Conservation (phyloP, 1,140 invertebrate genomes). For the Caenorhabditis latens region DNA sequence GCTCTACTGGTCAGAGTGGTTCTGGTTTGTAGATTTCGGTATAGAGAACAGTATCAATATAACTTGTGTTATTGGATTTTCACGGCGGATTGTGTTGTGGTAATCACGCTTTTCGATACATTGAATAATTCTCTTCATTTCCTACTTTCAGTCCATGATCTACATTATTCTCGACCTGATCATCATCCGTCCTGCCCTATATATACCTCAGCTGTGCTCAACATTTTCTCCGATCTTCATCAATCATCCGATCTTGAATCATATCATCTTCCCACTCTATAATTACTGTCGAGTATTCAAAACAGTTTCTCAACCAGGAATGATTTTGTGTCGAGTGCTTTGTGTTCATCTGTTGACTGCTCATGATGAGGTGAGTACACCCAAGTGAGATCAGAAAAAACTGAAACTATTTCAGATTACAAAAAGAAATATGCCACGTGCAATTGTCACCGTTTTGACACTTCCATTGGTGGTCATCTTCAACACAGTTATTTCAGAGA, state of each 20-base stretch:
- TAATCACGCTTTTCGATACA: not conserved
- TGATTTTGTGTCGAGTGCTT: not conserved
- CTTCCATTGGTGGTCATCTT: not conserved
- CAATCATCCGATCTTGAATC: not conserved
- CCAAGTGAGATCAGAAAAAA: not conserved
- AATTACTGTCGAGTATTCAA: conserved; percentile 24
- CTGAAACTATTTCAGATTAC: not conserved
- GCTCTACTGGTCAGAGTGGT: not conserved
- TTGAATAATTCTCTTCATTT: too few species aligned
- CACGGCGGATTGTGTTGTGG: not conserved
- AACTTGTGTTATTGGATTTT: conserved; percentile 23
- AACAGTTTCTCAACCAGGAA: not conserved
- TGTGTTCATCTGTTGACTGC: not conserved
- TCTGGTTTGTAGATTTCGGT: not conserved
- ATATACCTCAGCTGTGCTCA: not conserved
- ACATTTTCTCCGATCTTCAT: not conserved
- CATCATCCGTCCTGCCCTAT: conserved; percentile 6
- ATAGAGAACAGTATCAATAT: not conserved
- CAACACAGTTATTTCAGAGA: conserved; percentile 6
- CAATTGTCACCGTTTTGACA: not conserved
- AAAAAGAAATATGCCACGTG: not conserved
- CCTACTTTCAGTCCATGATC: not conserved
- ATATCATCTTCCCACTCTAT: conserved; percentile 6
- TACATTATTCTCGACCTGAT: not conserved
- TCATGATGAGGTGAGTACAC: not conserved